phyloP scores from a whole-genome alignment of 2,113 vertebrate species.

The Mustelus asterias region DNA sequence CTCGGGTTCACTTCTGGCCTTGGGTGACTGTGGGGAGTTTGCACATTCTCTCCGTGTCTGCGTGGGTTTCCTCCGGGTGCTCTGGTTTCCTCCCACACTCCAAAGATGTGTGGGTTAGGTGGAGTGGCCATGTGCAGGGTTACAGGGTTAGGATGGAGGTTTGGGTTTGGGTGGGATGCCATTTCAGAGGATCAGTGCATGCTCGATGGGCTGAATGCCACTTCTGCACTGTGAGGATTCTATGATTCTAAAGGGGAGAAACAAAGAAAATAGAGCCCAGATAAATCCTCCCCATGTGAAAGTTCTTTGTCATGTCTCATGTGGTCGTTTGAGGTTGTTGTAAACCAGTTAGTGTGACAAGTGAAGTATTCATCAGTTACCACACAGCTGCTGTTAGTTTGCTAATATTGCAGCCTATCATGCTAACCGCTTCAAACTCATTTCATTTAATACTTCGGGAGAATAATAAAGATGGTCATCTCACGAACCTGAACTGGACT shows the following conservation, averaged over 20 bases:
- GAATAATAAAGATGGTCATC: background rate
- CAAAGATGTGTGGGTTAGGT: no score
- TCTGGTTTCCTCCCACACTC: no score
- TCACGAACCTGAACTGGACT: background rate
- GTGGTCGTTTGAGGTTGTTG: background rate
- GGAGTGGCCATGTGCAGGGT: no score
- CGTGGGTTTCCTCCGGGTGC: no score
- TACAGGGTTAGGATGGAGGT: no score
- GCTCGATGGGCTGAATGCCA: no score
- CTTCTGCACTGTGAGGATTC: no score
- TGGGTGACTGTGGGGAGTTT: no score
- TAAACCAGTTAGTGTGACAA: background rate
- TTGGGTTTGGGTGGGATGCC: no score
- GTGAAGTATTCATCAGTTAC: background rate
- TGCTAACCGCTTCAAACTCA: background rate
- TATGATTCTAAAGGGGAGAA: background rate
- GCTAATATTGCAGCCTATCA: background rate
- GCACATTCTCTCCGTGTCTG: no score
- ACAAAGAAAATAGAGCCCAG: background rate
- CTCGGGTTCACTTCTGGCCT: no score
- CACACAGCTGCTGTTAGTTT: background rate
- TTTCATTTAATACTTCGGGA: background rate
- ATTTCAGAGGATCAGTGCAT: no score
- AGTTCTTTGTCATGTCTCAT: background rate
- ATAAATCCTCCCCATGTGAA: background rate